Evolutionary conservation across 2,797 vertebrate genomes (phyloP).

Genomic region (Vultur gryphus): DNA sequence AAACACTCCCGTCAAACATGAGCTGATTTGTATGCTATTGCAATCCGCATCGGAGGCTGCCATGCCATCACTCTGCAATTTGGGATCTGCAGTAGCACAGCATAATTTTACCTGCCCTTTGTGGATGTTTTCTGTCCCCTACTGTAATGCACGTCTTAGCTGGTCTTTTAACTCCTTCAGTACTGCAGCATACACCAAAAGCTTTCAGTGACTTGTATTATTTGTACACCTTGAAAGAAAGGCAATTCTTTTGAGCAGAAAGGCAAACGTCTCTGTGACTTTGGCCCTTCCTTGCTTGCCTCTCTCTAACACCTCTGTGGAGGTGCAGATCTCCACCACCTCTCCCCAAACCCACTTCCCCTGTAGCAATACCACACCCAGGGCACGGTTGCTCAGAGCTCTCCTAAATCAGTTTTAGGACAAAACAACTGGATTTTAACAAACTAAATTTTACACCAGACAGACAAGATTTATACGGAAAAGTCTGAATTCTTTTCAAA

Average conservation of each 20-base stretch:
- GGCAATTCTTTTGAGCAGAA: neutral
- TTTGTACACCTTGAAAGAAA: neutral
- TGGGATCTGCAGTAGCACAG: neutral
- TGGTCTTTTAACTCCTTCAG: neutral
- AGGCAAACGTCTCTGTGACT: neutral
- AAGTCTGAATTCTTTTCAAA: neutral
- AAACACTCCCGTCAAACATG: neutral
- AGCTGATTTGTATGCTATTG: neutral
- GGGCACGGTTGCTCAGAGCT: neutral
- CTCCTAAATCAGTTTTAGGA: neutral
- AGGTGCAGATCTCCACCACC: neutral
- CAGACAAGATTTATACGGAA: neutral
- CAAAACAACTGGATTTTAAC: neutral
- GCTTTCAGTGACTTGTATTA: neutral
- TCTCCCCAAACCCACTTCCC: neutral
- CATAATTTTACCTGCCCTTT: neutral
- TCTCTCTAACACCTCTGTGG: neutral
- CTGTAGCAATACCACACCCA: neutral
- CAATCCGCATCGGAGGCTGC: accelerated
- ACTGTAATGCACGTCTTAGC: neutral
- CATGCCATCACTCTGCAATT: neutral
- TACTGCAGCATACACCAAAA: neutral
- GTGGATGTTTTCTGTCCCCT: neutral
- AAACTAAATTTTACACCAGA: neutral
- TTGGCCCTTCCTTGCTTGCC: neutral